phyloP scores from a whole-genome alignment of 2,113 vertebrate genomes.

The Cebus imitator region DNA sequence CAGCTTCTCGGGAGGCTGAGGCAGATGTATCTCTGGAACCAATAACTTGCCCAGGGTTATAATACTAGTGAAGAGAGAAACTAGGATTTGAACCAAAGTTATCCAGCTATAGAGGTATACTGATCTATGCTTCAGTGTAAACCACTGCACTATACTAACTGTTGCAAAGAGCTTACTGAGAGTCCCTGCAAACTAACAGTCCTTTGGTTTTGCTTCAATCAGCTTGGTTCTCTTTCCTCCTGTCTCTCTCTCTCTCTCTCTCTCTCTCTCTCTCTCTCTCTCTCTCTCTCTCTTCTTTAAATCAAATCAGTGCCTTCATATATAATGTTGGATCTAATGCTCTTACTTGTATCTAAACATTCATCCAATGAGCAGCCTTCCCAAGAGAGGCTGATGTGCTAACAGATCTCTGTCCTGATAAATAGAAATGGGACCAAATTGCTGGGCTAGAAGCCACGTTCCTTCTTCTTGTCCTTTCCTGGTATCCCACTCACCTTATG shows the following conservation, averaged over 20 bases:
- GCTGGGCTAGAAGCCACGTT: not conserved
- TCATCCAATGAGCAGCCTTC: not conserved
- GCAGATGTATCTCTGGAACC: too few species aligned
- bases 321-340: not conserved
- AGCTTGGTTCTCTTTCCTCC: fast-evolving
- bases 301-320: not conserved
- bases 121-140: not conserved
- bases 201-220: not conserved
- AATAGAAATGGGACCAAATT: not conserved
- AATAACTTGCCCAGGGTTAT: not conserved
- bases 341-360: not conserved
- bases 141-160: not conserved
- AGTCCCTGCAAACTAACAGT: not conserved
- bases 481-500: not conserved
- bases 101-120: fast-evolving
- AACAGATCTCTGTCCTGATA: not conserved
- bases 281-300: not conserved
- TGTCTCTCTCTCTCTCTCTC: not conserved
- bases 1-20: too few species aligned
- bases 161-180: not conserved
- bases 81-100: not conserved
- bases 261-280: not conserved
- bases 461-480: not conserved
- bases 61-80: not conserved
- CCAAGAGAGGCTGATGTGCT: not conserved